Evolutionary conservation across 2,113 vertebrate genomes (phyloP).

Genomic region (Smithornis capensis): DNA sequence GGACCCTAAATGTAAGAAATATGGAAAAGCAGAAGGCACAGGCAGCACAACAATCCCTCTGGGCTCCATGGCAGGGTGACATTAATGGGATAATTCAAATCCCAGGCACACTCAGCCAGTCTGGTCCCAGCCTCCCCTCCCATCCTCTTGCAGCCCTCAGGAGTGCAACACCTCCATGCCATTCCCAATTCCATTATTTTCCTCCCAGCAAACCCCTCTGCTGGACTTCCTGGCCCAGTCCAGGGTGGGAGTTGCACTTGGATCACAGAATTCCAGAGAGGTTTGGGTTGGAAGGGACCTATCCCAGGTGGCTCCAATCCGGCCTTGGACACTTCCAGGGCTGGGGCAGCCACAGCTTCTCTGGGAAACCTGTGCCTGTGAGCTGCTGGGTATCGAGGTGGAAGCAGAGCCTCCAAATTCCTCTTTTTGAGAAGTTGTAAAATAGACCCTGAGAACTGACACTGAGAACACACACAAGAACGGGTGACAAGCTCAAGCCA

Average conservation of each 20-base stretch:
- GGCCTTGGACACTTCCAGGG: neutral
- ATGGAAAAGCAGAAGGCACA: neutral
- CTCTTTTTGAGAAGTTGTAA: neutral
- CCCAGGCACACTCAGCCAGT: neutral
- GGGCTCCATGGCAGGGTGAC: neutral
- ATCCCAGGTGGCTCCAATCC: fast-evolving
- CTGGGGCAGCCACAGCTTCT: neutral
- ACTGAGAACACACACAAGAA: no score
- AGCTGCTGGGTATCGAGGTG: neutral
- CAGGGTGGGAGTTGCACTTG: neutral
- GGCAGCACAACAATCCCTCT: neutral
- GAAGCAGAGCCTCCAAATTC: neutral
- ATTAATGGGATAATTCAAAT: neutral
- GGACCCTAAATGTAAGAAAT: neutral
- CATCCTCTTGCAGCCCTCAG: neutral
- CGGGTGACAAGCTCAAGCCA: neutral
- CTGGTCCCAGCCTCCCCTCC: neutral
- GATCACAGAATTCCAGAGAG: neutral
- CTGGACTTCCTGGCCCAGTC: neutral
- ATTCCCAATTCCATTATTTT: neutral
- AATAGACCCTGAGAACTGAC: neutral
- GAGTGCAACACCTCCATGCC: fast-evolving
- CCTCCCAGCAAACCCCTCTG: neutral
- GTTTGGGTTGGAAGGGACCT: neutral
- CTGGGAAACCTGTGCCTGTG: neutral